Conservation (phyloP, 2,113 vertebrate genomes). For the Calidris pugnax region DNA sequence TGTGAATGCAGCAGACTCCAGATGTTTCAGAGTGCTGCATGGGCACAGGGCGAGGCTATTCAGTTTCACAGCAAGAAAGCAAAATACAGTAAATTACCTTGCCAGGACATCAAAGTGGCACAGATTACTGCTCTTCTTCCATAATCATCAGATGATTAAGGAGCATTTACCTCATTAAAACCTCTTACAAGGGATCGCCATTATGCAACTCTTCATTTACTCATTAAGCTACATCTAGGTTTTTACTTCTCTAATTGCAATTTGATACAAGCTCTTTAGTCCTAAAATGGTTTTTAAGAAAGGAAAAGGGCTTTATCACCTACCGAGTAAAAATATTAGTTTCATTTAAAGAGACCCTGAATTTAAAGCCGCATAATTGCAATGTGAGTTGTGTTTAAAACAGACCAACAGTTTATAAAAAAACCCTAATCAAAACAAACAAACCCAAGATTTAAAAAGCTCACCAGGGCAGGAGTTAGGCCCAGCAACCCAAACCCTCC, state of each 20-base stretch:
- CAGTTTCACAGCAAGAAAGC: slow-evolving; percentile 29
- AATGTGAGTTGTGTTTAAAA: background rate
- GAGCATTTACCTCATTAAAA: slow-evolving; percentile 53
- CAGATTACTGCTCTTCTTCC: slow-evolving; percentile 23
- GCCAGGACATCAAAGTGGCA: slow-evolving; percentile 20
- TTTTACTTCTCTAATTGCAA: slow-evolving; percentile 39
- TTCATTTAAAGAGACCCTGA: background rate
- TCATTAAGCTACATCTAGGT: slow-evolving; percentile 22
- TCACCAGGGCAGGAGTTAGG: background rate
- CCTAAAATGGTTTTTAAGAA: background rate
- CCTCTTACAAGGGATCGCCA: slow-evolving; percentile 2
- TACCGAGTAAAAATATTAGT: background rate
- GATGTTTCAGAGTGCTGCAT: slow-evolving; percentile 44
- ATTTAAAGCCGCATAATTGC: background rate
- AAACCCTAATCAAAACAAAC: background rate
- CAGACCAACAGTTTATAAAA: background rate
- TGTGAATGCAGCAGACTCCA: slow-evolving; percentile 1
- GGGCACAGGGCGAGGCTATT: background rate
- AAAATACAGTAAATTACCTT: slow-evolving; percentile 50
- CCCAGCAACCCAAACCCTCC: background rate
- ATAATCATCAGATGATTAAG: slow-evolving; percentile 54
- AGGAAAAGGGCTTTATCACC: background rate
- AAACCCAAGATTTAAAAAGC: background rate
- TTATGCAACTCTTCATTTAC: slow-evolving; percentile 26
- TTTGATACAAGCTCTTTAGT: background rate